A percentile compares a stretch with the other conserved stretches of the same genome.
These are phyloP conservation scores for Pogonognathellus flavescens DNA, from an alignment of 1,140 invertebrate genomes.

Conservation along the genomic window DNA sequence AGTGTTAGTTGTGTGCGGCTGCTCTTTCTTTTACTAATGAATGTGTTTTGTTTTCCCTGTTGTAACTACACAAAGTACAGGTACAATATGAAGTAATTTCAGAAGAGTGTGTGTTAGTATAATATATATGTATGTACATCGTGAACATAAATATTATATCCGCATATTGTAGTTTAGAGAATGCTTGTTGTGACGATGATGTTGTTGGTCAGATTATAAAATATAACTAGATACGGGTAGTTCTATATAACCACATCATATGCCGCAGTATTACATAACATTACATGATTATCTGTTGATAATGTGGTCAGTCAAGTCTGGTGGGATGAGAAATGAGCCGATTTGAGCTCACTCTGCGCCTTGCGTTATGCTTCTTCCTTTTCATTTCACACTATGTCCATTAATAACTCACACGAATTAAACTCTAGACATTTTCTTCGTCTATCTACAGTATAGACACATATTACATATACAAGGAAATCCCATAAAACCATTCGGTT, in stretches of 20 bases:
- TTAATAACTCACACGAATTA: conserved; percentile 54
- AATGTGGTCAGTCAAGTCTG: conserved; percentile 57
- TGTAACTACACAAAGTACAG: too few species aligned
- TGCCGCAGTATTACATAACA: conserved; percentile 35
- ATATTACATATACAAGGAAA: background rate
- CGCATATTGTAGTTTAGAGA: background rate
- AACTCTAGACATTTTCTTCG: background rate
- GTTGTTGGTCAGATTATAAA: background rate
- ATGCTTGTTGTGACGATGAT: background rate
- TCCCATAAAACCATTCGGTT: background rate
- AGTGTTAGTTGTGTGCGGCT: too few species aligned
- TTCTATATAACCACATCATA: background rate
- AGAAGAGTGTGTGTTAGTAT: background rate
- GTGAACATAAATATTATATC: too few species aligned
- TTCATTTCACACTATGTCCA: conserved; percentile 49
- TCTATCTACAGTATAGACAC: too few species aligned
- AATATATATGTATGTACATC: too few species aligned
- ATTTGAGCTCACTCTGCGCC: conserved; percentile 19
- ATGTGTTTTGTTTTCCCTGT: conserved; percentile 19
- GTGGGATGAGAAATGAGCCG: conserved; percentile 56
- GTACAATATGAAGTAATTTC: conserved; percentile 23
- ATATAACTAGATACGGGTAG: too few species aligned
- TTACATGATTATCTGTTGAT: conserved; percentile 53
- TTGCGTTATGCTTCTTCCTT: background rate
- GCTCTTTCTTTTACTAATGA: background rate